A percentile compares a stretch with the other conserved stretches of the same genome.
phyloP scores from a whole-genome alignment of 2,888 invertebrate species.

The Cerceris ruficornis region DNA sequence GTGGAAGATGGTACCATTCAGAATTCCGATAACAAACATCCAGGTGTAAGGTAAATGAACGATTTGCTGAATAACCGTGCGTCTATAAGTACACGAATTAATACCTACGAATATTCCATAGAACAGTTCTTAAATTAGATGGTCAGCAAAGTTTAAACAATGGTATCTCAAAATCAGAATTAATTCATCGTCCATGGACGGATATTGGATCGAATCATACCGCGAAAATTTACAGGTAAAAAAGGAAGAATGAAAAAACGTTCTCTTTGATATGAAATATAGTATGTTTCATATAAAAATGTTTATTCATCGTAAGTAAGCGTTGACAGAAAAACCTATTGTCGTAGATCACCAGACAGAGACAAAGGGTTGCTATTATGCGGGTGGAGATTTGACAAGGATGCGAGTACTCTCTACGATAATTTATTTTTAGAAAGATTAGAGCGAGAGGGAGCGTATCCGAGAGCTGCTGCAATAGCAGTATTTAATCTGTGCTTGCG shows the following conservation, averaged over 20 bases:
- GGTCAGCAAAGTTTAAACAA: slow-evolving; percentile 79
- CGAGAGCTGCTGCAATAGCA: slow-evolving; percentile 94
- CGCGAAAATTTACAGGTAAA: slow-evolving; percentile 84
- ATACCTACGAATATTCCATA: slow-evolving; percentile 59
- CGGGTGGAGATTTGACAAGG: slow-evolving; percentile 94
- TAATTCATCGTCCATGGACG: slow-evolving; percentile 85
- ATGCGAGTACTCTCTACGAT: slow-evolving; percentile 83
- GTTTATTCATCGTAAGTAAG: not conserved
- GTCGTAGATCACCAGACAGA: slow-evolving; percentile 85
- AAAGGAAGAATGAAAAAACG: not conserved
- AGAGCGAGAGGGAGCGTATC: slow-evolving; percentile 88
- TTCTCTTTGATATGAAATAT: not conserved
- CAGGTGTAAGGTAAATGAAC: slow-evolving; percentile 83
- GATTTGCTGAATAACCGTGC: slow-evolving; percentile 5
- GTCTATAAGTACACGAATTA: slow-evolving; percentile 15
- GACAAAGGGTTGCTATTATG: slow-evolving; percentile 92
- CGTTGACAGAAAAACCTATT: not conserved
- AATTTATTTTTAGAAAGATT: slow-evolving; percentile 85
- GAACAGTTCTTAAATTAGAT: slow-evolving; percentile 84
- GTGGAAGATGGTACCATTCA: slow-evolving; percentile 87
- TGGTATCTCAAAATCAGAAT: slow-evolving; percentile 84
- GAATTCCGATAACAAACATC: slow-evolving; percentile 85
- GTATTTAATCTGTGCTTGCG: slow-evolving; percentile 94
- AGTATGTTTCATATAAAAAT: slow-evolving; percentile 1
- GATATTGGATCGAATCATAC: slow-evolving; percentile 85